These are phyloP conservation scores for Paedocypris micromegethes DNA, from an alignment of 2,797 vertebrate genomes.

Conservation along the genomic window DNA sequence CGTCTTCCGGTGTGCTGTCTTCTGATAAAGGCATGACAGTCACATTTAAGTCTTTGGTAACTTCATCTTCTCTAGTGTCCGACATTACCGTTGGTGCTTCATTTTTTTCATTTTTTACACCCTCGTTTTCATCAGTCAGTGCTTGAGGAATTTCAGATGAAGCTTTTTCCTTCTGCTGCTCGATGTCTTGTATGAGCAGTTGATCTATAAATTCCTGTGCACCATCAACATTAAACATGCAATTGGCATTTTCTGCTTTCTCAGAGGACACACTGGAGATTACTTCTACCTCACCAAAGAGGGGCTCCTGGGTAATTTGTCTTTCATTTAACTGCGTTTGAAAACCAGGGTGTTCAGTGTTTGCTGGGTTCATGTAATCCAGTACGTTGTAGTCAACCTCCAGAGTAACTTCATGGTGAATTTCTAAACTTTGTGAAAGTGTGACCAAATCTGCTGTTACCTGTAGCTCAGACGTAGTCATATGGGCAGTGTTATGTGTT, in stretches of 20 bases:
- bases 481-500: not conserved
- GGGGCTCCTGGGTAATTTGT: no score
- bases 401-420: not conserved
- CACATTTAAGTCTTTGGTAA: slow-evolving; percentile 2
- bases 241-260: not conserved
- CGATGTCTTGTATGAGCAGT: not conserved
- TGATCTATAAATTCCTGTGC: not conserved
- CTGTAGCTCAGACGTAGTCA: not conserved
- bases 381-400: no score
- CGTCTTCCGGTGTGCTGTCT: slow-evolving; percentile 9
- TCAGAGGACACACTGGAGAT: not conserved
- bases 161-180: not conserved
- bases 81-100: not conserved
- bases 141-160: not conserved
- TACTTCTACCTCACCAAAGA: slow-evolving; percentile 12
- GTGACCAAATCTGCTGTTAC: not conserved
- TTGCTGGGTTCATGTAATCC: not conserved
- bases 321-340: no score
- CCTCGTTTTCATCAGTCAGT: not conserved
- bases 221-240: not conserved
- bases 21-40: slow-evolving; percentile 6
- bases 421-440: not conserved
- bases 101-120: not conserved
- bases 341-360: slow-evolving; percentile 23
- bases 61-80: not conserved